These are phyloP conservation scores for Chromobotia macracanthus DNA, from an alignment of 2,797 vertebrate species.

Conservation along the genomic window DNA sequence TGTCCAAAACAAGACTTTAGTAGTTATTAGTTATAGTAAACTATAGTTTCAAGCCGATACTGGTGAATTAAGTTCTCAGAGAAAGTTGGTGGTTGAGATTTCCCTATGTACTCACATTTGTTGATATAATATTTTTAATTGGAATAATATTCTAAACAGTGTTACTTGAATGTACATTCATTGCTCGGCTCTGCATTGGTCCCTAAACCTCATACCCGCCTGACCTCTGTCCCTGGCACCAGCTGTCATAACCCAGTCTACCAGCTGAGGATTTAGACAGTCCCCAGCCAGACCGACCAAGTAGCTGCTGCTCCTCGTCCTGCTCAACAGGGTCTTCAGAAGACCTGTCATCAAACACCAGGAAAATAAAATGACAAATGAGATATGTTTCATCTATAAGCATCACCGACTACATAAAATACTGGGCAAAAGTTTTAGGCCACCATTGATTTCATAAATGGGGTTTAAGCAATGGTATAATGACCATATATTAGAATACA, in stretches of 20 bases:
- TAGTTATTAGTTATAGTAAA: not conserved
- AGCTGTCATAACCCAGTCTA: slow-evolving; percentile 48
- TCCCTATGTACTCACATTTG: not conserved
- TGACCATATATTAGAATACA: too few relatives aligned
- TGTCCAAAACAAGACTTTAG: slow-evolving; percentile 6
- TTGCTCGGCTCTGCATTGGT: not conserved
- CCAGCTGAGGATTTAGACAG: slow-evolving; percentile 60
- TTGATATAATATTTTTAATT: slow-evolving; percentile 14
- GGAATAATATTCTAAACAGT: slow-evolving; percentile 35
- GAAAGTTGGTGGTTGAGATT: slow-evolving; percentile 1
- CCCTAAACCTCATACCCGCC: slow-evolving; percentile 60
- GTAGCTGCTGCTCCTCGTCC: slow-evolving; percentile 62
- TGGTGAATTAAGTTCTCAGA: not conserved
- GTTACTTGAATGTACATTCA: slow-evolving; percentile 46
- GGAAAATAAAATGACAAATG: not conserved
- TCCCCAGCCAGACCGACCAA: slow-evolving; percentile 60
- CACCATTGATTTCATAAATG: too few relatives aligned
- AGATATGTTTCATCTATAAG: not conserved
- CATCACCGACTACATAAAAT: not conserved
- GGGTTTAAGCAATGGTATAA: too few relatives aligned
- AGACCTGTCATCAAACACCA: slow-evolving; percentile 63
- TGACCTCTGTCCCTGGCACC: slow-evolving; percentile 56
- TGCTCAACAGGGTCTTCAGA: slow-evolving; percentile 69
- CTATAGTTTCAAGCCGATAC: slow-evolving; percentile 2
- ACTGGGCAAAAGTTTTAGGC: too few relatives aligned